Conservation (phyloP, 2,797 vertebrate species). For the Sebastes matsubarae region DNA sequence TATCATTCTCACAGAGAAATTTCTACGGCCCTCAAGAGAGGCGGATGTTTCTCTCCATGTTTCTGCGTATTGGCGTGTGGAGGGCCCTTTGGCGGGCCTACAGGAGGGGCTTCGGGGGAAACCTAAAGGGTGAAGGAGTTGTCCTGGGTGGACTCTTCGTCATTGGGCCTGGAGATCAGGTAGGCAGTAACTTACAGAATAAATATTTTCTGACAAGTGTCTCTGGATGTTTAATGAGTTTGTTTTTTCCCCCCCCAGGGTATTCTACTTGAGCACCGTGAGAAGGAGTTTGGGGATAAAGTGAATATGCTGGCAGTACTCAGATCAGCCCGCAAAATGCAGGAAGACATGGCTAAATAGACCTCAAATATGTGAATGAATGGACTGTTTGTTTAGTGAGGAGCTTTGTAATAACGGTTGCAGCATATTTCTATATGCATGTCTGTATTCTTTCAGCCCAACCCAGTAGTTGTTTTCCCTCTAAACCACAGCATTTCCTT, state of each 20-base stretch:
- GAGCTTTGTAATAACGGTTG: slow-evolving; percentile 3
- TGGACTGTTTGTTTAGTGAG: slow-evolving; percentile 5
- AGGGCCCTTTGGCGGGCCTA: slow-evolving; percentile 86
- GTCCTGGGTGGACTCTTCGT: slow-evolving; percentile 91
- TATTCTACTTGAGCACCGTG: slow-evolving; percentile 91
- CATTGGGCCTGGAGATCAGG: slow-evolving; percentile 87
- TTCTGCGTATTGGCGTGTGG: slow-evolving; percentile 88
- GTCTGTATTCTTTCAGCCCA: neutral
- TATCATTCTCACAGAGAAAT: slow-evolving; percentile 76
- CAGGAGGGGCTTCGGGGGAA: slow-evolving; percentile 86
- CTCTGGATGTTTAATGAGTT: neutral
- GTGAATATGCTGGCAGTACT: slow-evolving; percentile 85
- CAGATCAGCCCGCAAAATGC: slow-evolving; percentile 84
- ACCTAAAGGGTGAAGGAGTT: slow-evolving; percentile 89
- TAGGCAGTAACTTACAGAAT: slow-evolving; percentile 43
- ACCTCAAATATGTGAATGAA: slow-evolving; percentile 13
- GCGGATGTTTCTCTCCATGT: slow-evolving; percentile 84
- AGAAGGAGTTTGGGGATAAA: slow-evolving; percentile 94
- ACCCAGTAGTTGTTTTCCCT: neutral
- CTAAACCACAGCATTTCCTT: neutral
- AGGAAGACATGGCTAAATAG: slow-evolving; percentile 32
- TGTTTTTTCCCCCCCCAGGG: slow-evolving; percentile 76
- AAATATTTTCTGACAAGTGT: neutral
- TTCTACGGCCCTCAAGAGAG: slow-evolving; percentile 89
- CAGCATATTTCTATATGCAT: neutral